Conservation (phyloP, 1,140 invertebrate genomes). For the Drosophila aff. region DNA sequence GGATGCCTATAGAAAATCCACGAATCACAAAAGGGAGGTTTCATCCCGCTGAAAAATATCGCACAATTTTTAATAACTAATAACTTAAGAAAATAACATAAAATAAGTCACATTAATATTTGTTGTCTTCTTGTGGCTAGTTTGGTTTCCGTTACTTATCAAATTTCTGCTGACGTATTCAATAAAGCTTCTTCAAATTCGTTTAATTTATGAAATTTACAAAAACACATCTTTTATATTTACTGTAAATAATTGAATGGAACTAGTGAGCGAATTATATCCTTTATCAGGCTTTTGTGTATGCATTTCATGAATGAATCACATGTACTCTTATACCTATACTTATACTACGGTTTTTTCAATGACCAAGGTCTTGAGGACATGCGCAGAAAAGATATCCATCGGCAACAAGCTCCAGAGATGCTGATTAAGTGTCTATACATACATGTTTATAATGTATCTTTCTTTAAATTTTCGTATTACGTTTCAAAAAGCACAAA, state of each 20-base stretch:
- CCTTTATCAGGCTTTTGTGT: background rate
- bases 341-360: background rate
- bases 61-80: conserved; percentile 13
- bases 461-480: background rate
- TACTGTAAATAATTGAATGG: background rate
- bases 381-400: conserved; percentile 21
- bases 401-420: background rate
- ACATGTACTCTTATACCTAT: conserved; percentile 1
- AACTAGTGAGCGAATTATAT: background rate
- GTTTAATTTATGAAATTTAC: background rate
- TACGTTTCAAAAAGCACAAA: background rate
- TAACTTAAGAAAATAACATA: conserved; percentile 8
- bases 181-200: background rate
- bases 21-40: conserved; percentile 4
- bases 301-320: conserved; percentile 34
- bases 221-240: background rate
- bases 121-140: background rate
- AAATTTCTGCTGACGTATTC: background rate
- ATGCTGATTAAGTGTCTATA: background rate
- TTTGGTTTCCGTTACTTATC: background rate
- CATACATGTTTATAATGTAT: conserved; percentile 2
- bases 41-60: conserved; percentile 31
- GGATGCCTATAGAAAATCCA: conserved; percentile 18
- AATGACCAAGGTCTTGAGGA: background rate
- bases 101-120: background rate